Conservation (phyloP, 2,797 vertebrate species). For the Nyctibius grandis region DNA sequence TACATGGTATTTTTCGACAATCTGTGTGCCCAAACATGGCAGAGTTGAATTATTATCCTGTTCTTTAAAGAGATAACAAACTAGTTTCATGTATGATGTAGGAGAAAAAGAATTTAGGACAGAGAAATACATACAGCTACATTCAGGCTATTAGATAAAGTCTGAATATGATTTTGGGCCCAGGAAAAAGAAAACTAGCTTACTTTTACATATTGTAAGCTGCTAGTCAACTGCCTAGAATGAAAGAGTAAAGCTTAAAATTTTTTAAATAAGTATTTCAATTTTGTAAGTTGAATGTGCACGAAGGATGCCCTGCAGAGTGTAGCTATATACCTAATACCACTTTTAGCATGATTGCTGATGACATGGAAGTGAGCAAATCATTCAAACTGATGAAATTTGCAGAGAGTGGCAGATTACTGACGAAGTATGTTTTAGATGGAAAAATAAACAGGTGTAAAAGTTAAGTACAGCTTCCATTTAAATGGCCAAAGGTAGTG, state of each 20-base stretch:
- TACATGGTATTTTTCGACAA: background rate
- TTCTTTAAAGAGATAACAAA: background rate
- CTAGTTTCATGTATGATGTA: background rate
- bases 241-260: background rate
- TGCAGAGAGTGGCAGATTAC: background rate
- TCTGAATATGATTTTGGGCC: background rate
- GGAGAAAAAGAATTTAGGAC: background rate
- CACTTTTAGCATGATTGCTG: background rate
- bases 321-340: background rate
- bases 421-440: background rate
- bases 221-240: background rate
- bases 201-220: background rate
- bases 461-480: background rate
- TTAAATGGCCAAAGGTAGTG: background rate
- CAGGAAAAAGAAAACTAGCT: background rate
- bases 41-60: background rate
- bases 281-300: background rate
- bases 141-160: background rate
- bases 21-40: background rate
- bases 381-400: background rate
- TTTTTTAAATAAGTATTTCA: background rate
- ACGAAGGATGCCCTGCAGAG: background rate
- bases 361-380: background rate
- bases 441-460: background rate
- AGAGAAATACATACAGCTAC: background rate